These are phyloP conservation scores for Drosophila macrothrix DNA, from an alignment of 2,888 invertebrate genomes.

Conservation along the genomic window DNA sequence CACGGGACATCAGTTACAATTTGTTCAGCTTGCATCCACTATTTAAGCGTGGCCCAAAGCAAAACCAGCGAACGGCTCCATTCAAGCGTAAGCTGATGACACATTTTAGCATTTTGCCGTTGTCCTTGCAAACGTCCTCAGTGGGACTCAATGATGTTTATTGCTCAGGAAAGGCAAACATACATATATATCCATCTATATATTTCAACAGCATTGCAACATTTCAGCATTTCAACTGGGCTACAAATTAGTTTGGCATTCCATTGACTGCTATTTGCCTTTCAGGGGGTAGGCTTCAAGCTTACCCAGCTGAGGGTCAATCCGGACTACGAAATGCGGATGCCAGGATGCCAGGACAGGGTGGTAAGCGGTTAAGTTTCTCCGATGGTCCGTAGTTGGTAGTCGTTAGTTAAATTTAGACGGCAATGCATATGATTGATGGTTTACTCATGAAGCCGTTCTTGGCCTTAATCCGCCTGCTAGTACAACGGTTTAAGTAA, in stretches of 20 bases:
- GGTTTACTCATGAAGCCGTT: conserved; percentile 12
- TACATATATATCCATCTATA: conserved; percentile 40
- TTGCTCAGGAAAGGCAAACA: conserved; percentile 76
- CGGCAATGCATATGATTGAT: conserved; percentile 49
- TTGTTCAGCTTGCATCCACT: conserved; percentile 9
- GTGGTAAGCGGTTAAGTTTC: conserved; percentile 2
- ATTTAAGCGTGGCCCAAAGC: conserved; percentile 26
- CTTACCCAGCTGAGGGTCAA: conserved; percentile 23
- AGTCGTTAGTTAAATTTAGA: conserved; percentile 74
- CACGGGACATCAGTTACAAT: conserved; percentile 41
- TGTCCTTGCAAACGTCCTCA: conserved; percentile 40
- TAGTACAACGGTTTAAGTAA: not conserved
- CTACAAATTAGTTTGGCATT: conserved; percentile 63
- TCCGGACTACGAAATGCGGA: not conserved
- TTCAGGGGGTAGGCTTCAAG: conserved; percentile 10
- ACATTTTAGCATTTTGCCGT: conserved; percentile 69
- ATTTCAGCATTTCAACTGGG: conserved; percentile 33
- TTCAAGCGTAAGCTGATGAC: conserved; percentile 62
- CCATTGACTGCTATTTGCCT: conserved; percentile 41
- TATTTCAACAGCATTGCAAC: conserved; percentile 46
- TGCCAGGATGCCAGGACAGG: not conserved
- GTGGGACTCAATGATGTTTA: conserved; percentile 71
- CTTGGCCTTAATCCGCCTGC: conserved; percentile 2
- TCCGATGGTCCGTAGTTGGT: conserved; percentile 50
- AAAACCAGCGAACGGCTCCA: conserved; percentile 17